Base-by-base conservation (phyloP, 2,888 invertebrate genomes). In the Nowickia ferox region DNA sequence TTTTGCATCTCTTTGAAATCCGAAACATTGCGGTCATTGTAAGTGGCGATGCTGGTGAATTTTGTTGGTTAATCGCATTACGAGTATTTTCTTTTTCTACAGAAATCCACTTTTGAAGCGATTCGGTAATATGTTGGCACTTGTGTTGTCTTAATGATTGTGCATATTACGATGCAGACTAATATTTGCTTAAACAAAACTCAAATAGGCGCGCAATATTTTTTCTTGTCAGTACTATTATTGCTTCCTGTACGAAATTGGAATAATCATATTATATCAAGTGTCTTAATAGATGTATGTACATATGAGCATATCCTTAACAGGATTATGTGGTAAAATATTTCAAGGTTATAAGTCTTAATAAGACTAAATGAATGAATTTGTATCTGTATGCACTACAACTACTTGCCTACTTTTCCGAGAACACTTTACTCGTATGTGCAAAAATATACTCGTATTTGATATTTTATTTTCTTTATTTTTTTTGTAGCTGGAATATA, bases 371-470 rank as follows among this genome's bases (percentile, higher is more conserved):
- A 71, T 65, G 11, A 48, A 57, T 30, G 30, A 30, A 38, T 69
- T 74, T 38, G 69, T 59, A 84, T 57, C 68, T 69, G 30, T 68
- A 59, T 53, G 57, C 30, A 72, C 80, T 1, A 30, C 30, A 30
- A 30, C 6, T 30, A 30, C 30, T 30, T 30, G 5, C 30, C 44
- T 22, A 48, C 22, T 78, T 74, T 85, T 86, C 82, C 51, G 11
- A 69, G 82, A 86, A 86, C 75, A 86, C 76, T 77, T 81, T 66
- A n/a, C n/a, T n/a, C n/a, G n/a, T n/a, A 9, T 71, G 72, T 84
- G 84, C 84, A 80, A 80, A 84, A 84, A 72, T 42, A 65, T 30
- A 30, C 30, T 30, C 30, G n/a, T 77, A 84, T 80, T 66, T 42
- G 80, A 80, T 46, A 80, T 72, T 77, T 71, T 71, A 65, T 63